Conservation (phyloP, 2,113 vertebrate species). For the Zeus faber region DNA sequence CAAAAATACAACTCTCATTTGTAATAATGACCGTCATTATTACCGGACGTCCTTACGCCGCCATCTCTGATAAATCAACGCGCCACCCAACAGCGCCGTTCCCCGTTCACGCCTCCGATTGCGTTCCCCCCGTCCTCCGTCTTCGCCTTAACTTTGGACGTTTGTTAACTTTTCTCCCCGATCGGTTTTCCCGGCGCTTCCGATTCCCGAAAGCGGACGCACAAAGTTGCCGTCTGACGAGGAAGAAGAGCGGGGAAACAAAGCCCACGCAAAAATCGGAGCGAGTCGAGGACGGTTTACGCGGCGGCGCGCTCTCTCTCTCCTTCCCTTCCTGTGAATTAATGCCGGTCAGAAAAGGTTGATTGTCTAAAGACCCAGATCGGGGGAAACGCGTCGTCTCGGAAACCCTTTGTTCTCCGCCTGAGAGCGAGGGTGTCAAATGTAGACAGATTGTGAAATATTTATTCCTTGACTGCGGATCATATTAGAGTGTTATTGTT, state of each 20-base stretch:
- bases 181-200: conserved; percentile 34
- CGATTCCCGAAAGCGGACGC: conserved; percentile 23
- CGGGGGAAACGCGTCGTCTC: conserved; percentile 62
- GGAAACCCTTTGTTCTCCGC: conserved; percentile 68
- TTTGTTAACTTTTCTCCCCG: conserved; percentile 43
- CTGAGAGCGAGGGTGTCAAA: conserved; percentile 72
- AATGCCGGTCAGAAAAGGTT: conserved; percentile 61
- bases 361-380: conserved; percentile 59
- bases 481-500: conserved; percentile 74
- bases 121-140: conserved; percentile 28
- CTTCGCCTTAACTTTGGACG: conserved; percentile 27
- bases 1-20: too few relatives aligned
- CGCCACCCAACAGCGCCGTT: not conserved
- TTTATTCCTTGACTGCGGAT: conserved; percentile 73
- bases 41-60: too few relatives aligned
- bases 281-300: conserved; percentile 44
- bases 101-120: not conserved
- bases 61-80: too few relatives aligned
- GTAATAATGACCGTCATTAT: too few relatives aligned
- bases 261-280: conserved; percentile 32
- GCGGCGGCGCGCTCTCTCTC: conserved; percentile 23
- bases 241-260: too few relatives aligned
- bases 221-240: too few relatives aligned
- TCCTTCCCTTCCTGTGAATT: conserved; percentile 40
- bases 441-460: conserved; percentile 76